Evolutionary conservation across 2,888 invertebrate species (phyloP).

Genomic region (Mactromeris polynyma): DNA sequence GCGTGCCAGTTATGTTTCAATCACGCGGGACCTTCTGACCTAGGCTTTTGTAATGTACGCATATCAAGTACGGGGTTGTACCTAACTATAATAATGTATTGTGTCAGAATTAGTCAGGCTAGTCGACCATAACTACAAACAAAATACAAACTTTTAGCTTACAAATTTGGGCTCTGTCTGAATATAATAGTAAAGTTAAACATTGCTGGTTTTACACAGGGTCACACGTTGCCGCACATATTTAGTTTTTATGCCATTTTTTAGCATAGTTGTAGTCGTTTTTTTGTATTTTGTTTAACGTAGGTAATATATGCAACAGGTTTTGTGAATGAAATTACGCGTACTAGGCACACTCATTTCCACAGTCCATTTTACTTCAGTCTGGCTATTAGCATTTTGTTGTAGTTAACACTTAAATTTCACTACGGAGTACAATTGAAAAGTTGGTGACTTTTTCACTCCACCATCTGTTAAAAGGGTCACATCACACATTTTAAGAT

Average conservation of each 20-base stretch:
- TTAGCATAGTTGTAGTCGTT: no score
- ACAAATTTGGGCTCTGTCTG: not conserved
- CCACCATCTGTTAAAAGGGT: no score
- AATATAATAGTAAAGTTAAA: not conserved
- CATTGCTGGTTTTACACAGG: not conserved
- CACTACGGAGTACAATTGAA: no score
- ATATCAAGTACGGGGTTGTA: conserved; percentile 70
- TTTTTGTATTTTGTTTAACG: not conserved
- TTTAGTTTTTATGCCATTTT: not conserved
- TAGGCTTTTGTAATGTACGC: conserved; percentile 55
- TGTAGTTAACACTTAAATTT: no score
- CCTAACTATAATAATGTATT: conserved; percentile 70
- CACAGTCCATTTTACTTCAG: not conserved
- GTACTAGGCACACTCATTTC: not conserved
- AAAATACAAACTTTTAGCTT: conserved; percentile 29
- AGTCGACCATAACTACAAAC: conserved; percentile 53
- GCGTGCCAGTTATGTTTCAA: conserved; percentile 66
- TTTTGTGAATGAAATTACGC: not conserved
- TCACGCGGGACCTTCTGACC: conserved; percentile 60
- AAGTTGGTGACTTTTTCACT: no score
- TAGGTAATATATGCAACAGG: not conserved
- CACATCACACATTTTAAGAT: no score
- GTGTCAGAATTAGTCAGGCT: conserved; percentile 69
- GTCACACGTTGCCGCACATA: not conserved
- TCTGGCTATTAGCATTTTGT: no score